Evolutionary conservation across 2,113 vertebrate genomes (phyloP).

Genomic region (Scolopax mira): DNA sequence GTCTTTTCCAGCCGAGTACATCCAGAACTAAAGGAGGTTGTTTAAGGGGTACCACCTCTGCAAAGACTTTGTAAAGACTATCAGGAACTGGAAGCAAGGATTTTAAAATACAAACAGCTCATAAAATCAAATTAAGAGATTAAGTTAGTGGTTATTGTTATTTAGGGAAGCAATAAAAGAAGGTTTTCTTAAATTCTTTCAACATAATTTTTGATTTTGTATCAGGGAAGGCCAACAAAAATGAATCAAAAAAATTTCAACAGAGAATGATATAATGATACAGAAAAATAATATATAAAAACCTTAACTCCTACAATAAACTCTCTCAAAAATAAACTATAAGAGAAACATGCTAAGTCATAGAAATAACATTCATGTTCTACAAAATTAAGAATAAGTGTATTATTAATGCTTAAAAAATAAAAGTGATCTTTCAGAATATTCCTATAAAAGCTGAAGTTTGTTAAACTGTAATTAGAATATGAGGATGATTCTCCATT

Average conservation of each 20-base stretch:
- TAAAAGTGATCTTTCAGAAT: not conserved
- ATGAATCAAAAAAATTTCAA: not conserved
- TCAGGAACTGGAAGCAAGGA: not conserved
- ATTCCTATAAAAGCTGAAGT: not conserved
- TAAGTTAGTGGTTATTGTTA: rapidly evolving
- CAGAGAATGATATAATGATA: not conserved
- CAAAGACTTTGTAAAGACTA: not conserved
- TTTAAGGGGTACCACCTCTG: not conserved
- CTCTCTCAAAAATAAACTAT: not conserved
- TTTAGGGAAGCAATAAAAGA: not conserved
- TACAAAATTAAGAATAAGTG: not conserved
- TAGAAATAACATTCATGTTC: not conserved
- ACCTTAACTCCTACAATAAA: not conserved
- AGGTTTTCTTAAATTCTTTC: not conserved
- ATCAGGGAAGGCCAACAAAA: not conserved
- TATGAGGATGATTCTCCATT: not conserved
- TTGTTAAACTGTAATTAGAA: not conserved
- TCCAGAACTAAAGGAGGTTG: not conserved
- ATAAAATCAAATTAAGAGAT: not conserved
- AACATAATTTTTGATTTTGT: rapidly evolving
- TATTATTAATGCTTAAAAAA: not conserved
- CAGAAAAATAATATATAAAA: not conserved
- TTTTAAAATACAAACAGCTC: not conserved
- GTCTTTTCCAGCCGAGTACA: not conserved
- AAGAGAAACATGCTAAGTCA: not conserved